Percentiles rank a stretch among this genome's conserved stretches.
Conservation (phyloP, 1,140 invertebrate genomes). For the Steinernema feltiae region DNA sequence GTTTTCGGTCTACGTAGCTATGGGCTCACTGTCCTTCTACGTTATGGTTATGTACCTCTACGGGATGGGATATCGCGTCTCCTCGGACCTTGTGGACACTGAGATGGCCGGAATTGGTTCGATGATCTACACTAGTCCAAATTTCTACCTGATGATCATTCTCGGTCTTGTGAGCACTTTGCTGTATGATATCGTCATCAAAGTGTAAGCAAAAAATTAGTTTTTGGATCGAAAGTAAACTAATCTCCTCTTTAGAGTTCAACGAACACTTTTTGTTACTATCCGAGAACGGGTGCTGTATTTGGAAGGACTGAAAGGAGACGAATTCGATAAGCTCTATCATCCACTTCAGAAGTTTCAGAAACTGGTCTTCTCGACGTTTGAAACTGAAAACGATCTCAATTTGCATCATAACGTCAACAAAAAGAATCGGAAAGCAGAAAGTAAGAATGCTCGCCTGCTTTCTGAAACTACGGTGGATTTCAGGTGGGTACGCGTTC, state of each 20-base stretch:
- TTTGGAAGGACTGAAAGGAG: conserved; percentile 15
- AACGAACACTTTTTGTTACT: not conserved
- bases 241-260: not conserved
- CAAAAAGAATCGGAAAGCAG: too few species aligned
- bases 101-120: conserved; percentile 74
- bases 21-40: conserved; percentile 87
- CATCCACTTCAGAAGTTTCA: conserved; percentile 20
- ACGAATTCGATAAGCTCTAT: conserved; percentile 24
- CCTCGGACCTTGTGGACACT: conserved; percentile 77
- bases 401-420: too few species aligned
- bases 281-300: conserved; percentile 16
- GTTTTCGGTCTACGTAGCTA: conserved; percentile 79
- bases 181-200: conserved; percentile 75
- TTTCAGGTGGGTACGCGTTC: conserved; percentile 91
- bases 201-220: conserved; percentile 69
- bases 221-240: not conserved
- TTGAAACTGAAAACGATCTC: too few species aligned
- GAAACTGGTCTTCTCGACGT: not conserved
- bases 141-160: conserved; percentile 85
- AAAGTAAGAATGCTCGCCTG: too few species aligned
- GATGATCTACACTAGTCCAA: conserved; percentile 72
- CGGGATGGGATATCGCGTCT: conserved; percentile 40
- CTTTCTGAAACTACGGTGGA: too few species aligned
- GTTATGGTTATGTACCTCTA: conserved; percentile 75
- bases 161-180: conserved; percentile 78